Percentiles rank a stretch among this genome's conserved stretches.
Conservation (phyloP, 2,888 invertebrate species). For the Homarus gammarus region DNA sequence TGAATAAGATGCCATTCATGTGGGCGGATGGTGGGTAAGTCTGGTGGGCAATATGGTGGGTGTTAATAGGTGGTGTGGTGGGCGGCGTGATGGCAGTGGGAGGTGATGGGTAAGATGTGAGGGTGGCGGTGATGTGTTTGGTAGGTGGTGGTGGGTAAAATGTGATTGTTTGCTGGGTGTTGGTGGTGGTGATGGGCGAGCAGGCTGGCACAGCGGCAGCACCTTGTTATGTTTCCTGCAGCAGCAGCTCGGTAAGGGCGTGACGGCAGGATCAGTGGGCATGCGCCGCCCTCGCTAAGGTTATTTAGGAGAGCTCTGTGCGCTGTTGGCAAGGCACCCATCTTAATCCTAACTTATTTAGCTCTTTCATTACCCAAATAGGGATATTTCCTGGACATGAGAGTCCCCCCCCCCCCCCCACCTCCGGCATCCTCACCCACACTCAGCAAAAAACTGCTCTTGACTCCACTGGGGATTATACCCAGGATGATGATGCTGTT, state of each 20-base stretch:
- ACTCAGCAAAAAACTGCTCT: background rate
- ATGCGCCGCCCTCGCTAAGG: constrained; percentile 15
- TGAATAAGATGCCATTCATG: too few species aligned
- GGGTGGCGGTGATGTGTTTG: background rate
- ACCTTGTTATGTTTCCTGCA: background rate
- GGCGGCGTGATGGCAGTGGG: background rate
- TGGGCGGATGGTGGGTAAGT: too few species aligned
- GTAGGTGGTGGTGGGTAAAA: background rate
- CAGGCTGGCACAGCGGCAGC: background rate
- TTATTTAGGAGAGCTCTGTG: background rate
- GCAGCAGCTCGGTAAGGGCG: background rate
- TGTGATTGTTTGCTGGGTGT: too few species aligned
- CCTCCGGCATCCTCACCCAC: background rate
- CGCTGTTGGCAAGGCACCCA: background rate
- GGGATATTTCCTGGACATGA: background rate
- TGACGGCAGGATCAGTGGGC: constrained; percentile 9
- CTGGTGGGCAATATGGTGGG: too few species aligned
- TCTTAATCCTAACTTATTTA: background rate
- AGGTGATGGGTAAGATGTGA: background rate
- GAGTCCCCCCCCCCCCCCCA: background rate
- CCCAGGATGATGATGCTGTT: background rate
- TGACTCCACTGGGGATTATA: background rate
- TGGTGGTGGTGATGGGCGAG: background rate
- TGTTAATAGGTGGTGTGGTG: too few species aligned
- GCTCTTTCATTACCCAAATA: background rate